Conservation (phyloP, 2,113 vertebrate genomes). For the Charadrius vociferus region DNA sequence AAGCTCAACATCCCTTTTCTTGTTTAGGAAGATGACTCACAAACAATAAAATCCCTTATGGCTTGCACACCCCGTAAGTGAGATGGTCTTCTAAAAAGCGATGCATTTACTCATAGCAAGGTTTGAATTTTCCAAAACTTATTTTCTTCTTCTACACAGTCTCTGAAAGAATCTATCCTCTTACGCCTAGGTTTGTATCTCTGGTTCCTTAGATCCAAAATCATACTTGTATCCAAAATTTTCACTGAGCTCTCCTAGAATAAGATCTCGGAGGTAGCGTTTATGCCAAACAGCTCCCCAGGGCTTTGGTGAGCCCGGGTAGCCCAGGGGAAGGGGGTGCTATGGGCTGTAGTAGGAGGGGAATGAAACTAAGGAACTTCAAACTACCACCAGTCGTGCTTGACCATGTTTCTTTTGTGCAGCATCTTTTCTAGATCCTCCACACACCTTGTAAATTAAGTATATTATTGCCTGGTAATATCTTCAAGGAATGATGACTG, state of each 20-base stretch:
- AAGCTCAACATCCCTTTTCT: not conserved
- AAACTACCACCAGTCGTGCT: not conserved
- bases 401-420: not conserved
- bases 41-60: not conserved
- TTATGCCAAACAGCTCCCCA: not conserved
- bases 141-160: not conserved
- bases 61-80: not conserved
- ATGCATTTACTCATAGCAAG: not conserved
- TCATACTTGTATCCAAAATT: not conserved
- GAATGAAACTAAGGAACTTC: not conserved
- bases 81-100: not conserved
- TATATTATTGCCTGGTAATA: not conserved
- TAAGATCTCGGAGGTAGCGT: not conserved
- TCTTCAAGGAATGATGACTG: not conserved
- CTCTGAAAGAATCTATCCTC: not conserved
- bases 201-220: not conserved
- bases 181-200: not conserved
- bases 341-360: not conserved
- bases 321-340: not conserved
- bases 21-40: not conserved
- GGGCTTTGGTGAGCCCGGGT: not conserved
- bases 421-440: not conserved
- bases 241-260: not conserved
- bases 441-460: not conserved
- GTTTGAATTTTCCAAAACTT: not conserved